A percentile compares a stretch with the other conserved stretches of the same genome.
These are phyloP conservation scores for Anthopleura xanthogrammica DNA, from an alignment of 92 coral and sea anemone genomes.

Conservation along the genomic window DNA sequence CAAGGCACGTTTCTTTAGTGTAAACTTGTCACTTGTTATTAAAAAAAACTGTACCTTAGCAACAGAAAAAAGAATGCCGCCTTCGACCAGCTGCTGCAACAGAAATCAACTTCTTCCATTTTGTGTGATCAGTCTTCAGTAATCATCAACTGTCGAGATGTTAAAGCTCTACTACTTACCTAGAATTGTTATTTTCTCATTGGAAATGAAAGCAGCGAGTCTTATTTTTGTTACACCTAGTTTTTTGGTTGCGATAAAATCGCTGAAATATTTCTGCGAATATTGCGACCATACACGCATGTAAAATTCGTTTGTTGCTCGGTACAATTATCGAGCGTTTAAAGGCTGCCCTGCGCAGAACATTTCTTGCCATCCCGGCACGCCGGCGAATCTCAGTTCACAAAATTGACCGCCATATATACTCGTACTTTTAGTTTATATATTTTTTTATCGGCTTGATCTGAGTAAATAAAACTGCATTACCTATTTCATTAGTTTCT, in stretches of 20 bases:
- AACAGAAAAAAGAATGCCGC: not conserved
- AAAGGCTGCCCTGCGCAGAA: not conserved
- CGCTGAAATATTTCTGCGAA: not conserved
- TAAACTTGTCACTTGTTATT: not conserved
- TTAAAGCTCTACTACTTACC: not conserved
- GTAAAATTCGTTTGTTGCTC: not conserved
- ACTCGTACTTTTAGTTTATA: not conserved
- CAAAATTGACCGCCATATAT: not conserved
- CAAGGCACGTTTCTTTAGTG: not conserved
- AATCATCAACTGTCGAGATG: not conserved
- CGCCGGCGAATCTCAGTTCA: not conserved
- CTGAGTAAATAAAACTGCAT: no score
- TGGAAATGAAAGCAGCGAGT: not conserved
- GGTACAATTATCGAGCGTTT: not conserved
- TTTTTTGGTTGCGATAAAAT: not conserved
- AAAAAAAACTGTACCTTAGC: not conserved
- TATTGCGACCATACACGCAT: not conserved
- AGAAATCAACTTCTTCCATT: not conserved
- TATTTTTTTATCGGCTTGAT: no score
- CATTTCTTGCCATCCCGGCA: not conserved
- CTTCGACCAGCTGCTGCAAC: not conserved
- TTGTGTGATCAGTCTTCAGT: not conserved
- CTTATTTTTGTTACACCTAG: not conserved
- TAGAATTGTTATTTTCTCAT: no score
- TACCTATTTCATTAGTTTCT: no score